A percentile compares a stretch with the other conserved stretches of the same genome.
Evolutionary conservation across 1,140 invertebrate genomes (phyloP).

Genomic region (Aphis craccivora): DNA sequence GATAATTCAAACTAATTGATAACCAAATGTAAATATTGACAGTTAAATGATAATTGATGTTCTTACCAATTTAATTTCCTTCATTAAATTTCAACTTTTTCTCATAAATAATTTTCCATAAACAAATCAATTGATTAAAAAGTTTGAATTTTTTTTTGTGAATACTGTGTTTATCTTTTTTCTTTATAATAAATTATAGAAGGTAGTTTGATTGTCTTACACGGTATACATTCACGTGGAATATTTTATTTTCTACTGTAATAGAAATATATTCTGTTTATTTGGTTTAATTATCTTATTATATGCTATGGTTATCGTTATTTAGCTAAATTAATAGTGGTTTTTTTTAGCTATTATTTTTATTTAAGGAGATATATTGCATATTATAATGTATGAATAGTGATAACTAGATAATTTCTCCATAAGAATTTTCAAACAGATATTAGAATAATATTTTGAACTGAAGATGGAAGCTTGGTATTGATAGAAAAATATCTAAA

Average conservation of each 20-base stretch:
- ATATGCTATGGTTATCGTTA: slow-evolving; percentile 41
- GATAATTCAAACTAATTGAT: background rate
- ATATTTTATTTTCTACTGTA: slow-evolving; percentile 24
- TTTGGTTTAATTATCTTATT: slow-evolving; percentile 48
- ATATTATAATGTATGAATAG: slow-evolving; percentile 32
- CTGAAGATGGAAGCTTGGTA: background rate
- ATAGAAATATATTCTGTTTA: slow-evolving; percentile 39
- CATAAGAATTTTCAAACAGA: background rate
- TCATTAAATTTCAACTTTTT: background rate
- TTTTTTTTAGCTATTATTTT: slow-evolving; percentile 51
- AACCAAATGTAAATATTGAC: background rate
- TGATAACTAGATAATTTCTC: slow-evolving; percentile 20
- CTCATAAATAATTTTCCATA: background rate
- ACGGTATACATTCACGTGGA: too few relatives aligned
- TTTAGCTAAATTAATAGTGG: slow-evolving; percentile 54
- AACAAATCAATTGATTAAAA: background rate
- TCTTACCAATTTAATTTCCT: background rate
- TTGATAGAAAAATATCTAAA: background rate
- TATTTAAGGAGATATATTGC: slow-evolving; percentile 41
- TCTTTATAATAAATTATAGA: background rate
- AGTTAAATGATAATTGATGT: background rate
- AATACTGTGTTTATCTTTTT: background rate
- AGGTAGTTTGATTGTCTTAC: too few relatives aligned
- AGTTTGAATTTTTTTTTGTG: too few relatives aligned
- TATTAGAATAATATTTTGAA: slow-evolving; percentile 13